Percentiles rank a stretch among this genome's conserved stretches.
Evolutionary conservation across 1,140 invertebrate species (phyloP).

Genomic region (Acromyrmex echinatior): DNA sequence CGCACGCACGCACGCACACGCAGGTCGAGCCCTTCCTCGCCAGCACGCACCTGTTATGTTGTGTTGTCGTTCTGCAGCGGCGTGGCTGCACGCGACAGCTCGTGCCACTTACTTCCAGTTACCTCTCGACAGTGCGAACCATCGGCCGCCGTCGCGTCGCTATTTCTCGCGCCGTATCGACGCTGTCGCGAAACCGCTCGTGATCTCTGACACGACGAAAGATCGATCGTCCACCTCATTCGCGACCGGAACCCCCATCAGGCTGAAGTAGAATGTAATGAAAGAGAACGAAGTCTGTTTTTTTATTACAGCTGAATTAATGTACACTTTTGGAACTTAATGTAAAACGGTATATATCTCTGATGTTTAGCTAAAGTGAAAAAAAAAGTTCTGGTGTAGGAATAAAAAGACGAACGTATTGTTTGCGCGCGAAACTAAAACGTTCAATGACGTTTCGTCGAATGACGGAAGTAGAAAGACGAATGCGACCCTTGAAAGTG

Average conservation of each 20-base stretch:
- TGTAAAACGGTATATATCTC: too few relatives aligned
- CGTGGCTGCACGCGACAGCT: constrained; percentile 75
- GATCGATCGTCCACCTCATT: neutral
- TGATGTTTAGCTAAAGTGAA: too few relatives aligned
- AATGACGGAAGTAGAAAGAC: neutral
- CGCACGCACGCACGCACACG: constrained; percentile 21
- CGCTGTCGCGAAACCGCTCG: neutral
- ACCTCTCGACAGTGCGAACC: constrained; percentile 36
- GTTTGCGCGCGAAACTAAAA: neutral
- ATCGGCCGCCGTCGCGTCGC: constrained; percentile 5
- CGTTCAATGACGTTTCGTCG: neutral
- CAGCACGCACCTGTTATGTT: constrained; percentile 72
- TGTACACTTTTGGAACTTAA: too few relatives aligned
- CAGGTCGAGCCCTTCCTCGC: constrained; percentile 59
- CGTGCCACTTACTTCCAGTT: constrained; percentile 75
- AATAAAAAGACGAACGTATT: too few relatives aligned
- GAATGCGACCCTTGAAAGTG: neutral
- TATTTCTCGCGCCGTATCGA: constrained; percentile 48
- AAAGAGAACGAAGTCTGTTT: neutral
- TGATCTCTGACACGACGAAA: constrained; percentile 6
- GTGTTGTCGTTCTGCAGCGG: constrained; percentile 59
- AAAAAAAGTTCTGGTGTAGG: too few relatives aligned
- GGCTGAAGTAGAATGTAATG: constrained; percentile 9
- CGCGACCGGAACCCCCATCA: neutral
- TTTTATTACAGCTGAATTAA: too few relatives aligned